Percentiles rank a stretch among this genome's conserved stretches.
These are phyloP conservation scores for Columbina picui DNA, from an alignment of 2,113 vertebrate species.

Conservation along the genomic window DNA sequence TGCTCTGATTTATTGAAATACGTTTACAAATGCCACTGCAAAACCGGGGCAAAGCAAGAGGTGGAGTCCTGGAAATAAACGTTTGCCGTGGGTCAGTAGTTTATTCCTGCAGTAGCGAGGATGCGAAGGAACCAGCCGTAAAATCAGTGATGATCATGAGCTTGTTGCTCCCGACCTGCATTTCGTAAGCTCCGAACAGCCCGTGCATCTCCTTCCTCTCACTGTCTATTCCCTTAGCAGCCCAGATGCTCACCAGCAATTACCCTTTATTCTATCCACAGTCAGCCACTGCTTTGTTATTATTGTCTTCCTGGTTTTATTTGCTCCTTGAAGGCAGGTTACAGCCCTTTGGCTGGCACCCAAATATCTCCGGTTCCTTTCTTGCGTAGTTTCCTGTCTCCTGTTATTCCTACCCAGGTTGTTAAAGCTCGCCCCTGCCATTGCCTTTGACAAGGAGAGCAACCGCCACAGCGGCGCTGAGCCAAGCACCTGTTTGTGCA, in stretches of 20 bases:
- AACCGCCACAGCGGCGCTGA: background rate
- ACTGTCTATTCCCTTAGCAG: background rate
- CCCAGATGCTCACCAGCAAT: background rate
- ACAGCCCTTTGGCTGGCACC: conserved; percentile 23
- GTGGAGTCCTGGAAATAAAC: background rate
- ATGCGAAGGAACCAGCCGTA: background rate
- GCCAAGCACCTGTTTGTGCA: conserved; percentile 8
- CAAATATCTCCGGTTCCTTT: background rate
- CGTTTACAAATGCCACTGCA: background rate
- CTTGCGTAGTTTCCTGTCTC: background rate
- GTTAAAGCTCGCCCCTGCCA: conserved; percentile 3
- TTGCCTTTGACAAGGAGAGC: conserved; percentile 23
- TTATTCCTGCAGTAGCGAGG: background rate
- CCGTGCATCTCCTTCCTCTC: background rate
- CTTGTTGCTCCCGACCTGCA: background rate
- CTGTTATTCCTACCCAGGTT: background rate
- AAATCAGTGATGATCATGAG: background rate
- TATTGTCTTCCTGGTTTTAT: conserved; percentile 5
- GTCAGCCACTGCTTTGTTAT: background rate
- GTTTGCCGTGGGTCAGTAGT: background rate
- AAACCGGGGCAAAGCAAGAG: background rate
- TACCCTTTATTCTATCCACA: background rate
- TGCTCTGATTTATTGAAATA: rapidly evolving
- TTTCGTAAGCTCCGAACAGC: background rate
- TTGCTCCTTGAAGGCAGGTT: conserved; percentile 16